Evolutionary conservation across 2,113 vertebrate species (phyloP).

Genomic region (Neogale vison): DNA sequence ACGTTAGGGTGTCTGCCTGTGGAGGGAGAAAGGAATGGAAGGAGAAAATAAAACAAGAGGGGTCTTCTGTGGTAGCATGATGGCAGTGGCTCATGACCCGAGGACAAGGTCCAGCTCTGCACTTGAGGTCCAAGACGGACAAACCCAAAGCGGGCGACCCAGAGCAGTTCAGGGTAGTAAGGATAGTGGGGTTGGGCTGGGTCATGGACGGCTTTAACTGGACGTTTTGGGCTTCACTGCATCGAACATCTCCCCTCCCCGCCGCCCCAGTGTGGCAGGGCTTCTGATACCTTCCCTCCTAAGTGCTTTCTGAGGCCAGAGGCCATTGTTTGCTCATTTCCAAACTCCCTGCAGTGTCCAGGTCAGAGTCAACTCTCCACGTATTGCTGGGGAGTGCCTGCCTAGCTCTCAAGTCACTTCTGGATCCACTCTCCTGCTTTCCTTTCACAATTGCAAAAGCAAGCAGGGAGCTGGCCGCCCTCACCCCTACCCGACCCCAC

Average conservation of each 20-base stretch:
- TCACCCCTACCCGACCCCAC: background rate
- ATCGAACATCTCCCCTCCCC: background rate
- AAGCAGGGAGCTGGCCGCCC: background rate
- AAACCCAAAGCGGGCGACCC: background rate
- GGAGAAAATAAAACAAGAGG: background rate
- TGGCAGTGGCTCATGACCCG: background rate
- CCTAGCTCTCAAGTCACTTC: background rate
- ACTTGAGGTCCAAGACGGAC: background rate
- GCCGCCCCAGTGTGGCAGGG: rapidly evolving
- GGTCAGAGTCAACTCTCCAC: background rate
- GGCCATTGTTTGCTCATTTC: background rate
- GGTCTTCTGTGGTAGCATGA: background rate
- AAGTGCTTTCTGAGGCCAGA: too few relatives aligned
- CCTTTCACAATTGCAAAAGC: background rate
- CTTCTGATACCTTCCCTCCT: background rate
- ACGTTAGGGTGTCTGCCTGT: background rate
- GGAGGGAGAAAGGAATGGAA: background rate
- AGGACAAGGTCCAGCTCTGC: background rate
- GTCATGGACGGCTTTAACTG: background rate
- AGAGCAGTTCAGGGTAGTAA: background rate
- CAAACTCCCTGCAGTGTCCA: background rate
- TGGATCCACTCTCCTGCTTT: background rate
- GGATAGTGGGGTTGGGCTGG: background rate
- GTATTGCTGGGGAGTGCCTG: background rate
- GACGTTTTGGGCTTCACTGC: background rate